Percentiles rank a stretch among this genome's conserved stretches.
phyloP scores from a whole-genome alignment of 2,113 vertebrate genomes.

The Patagioenas fasciata region DNA sequence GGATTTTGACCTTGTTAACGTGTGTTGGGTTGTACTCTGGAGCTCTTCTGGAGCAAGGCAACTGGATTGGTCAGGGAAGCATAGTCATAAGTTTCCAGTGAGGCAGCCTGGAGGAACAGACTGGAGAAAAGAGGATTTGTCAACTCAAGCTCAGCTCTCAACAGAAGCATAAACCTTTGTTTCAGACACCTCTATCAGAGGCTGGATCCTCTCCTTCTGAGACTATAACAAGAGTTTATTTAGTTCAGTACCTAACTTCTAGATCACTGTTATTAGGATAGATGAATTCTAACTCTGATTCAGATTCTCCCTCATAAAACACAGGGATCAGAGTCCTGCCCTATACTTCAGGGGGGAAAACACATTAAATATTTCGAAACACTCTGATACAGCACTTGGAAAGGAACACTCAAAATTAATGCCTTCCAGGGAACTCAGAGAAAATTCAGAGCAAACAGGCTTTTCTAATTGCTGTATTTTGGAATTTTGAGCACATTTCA shows the following conservation, averaged over 20 bases:
- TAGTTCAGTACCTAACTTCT: neutral
- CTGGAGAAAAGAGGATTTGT: neutral
- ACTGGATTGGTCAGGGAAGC: neutral
- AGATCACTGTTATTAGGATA: neutral
- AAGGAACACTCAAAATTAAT: constrained; percentile 2
- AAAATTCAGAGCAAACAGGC: constrained; percentile 41
- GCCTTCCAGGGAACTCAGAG: neutral
- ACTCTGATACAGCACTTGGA: neutral
- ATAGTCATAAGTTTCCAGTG: neutral
- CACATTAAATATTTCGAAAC: constrained; percentile 19
- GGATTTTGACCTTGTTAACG: neutral
- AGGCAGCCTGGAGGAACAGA: neutral
- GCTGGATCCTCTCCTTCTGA: neutral
- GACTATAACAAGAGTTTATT: neutral
- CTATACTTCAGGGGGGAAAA: neutral
- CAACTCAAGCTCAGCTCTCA: neutral
- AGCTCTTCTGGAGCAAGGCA: neutral
- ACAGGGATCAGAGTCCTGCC: neutral
- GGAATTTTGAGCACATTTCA: neutral
- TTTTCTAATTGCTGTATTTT: constrained; percentile 27
- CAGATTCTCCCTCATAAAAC: neutral
- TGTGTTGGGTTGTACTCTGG: neutral
- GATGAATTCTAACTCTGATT: neutral
- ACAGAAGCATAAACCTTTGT: neutral
- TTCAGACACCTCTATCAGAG: neutral